Percentiles rank a stretch among this genome's conserved stretches.
These are phyloP conservation scores for Lydus trimaculatus DNA, from an alignment of 2,888 invertebrate species.

Conservation along the genomic window DNA sequence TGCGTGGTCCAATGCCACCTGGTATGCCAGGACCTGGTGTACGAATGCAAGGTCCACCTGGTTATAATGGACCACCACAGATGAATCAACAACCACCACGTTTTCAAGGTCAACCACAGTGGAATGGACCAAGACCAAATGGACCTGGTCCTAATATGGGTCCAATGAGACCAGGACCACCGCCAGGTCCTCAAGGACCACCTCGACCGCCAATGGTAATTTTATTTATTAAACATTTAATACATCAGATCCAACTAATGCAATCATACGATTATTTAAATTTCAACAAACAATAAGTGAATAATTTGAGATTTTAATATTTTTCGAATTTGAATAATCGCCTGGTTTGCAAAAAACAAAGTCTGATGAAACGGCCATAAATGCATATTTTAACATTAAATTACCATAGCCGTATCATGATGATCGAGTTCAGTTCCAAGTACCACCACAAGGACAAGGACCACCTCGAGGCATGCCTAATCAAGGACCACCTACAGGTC, in stretches of 20 bases:
- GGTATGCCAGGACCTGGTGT: constrained; percentile 64
- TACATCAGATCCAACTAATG: background rate
- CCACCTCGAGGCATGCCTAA: constrained; percentile 67
- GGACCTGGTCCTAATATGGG: constrained; percentile 61
- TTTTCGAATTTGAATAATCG: background rate
- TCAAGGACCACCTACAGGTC: constrained; percentile 68
- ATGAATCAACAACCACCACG: constrained; percentile 44
- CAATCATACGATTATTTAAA: constrained; percentile 4
- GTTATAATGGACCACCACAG: constrained; percentile 67
- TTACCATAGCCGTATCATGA: background rate
- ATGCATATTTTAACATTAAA: background rate
- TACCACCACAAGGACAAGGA: constrained; percentile 66
- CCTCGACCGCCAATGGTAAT: constrained; percentile 68
- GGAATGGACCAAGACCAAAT: constrained; percentile 67
- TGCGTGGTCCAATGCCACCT: constrained; percentile 59
- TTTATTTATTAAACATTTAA: constrained; percentile 16
- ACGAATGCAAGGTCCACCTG: constrained; percentile 68
- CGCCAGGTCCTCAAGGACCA: constrained; percentile 69
- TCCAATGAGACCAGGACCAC: constrained; percentile 65
- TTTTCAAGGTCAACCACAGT: constrained; percentile 57
- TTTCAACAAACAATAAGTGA: no score
- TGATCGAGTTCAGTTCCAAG: constrained; percentile 60
- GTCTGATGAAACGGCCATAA: background rate
- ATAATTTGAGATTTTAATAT: background rate
- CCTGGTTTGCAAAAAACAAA: background rate